Evolutionary conservation across 2,888 invertebrate species (phyloP).

Genomic region (Melipona bicolor): DNA sequence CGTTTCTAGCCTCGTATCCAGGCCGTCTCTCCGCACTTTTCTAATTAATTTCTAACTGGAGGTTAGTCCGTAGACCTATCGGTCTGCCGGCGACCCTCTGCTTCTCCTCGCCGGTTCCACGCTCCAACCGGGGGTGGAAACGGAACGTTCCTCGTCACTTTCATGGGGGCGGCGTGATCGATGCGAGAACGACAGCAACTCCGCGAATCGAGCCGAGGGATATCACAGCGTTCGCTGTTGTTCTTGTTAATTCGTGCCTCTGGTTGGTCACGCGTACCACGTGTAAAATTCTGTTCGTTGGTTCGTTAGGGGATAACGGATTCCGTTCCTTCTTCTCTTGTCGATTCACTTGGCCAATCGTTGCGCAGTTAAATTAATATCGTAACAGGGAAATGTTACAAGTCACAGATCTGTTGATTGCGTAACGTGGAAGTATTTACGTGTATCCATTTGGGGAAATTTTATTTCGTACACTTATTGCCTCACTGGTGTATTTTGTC

Average conservation of each 20-base stretch:
- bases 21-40: slow-evolving; percentile 77
- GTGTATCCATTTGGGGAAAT: too few species aligned
- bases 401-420: neutral
- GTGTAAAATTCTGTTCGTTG: slow-evolving; percentile 25
- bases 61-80: slow-evolving; percentile 70
- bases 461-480: too few species aligned
- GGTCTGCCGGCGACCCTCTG: slow-evolving; percentile 49
- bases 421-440: too few species aligned
- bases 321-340: neutral
- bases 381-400: neutral
- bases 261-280: slow-evolving; percentile 16
- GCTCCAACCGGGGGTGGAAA: slow-evolving; percentile 35
- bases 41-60: slow-evolving; percentile 82
- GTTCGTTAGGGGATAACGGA: slow-evolving; percentile 9
- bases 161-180: slow-evolving; percentile 70
- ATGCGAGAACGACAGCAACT: slow-evolving; percentile 60
- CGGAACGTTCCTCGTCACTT: slow-evolving; percentile 69
- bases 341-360: neutral
- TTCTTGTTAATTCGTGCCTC: slow-evolving; percentile 47
- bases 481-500: too few species aligned
- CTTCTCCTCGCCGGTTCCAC: slow-evolving; percentile 30
- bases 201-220: slow-evolving; percentile 4
- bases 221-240: slow-evolving; percentile 13
- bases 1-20: slow-evolving; percentile 24
- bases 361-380: neutral